Evolutionary conservation across 2,113 vertebrate genomes (phyloP).

Genomic region (Paracanthobrama guichenoti): DNA sequence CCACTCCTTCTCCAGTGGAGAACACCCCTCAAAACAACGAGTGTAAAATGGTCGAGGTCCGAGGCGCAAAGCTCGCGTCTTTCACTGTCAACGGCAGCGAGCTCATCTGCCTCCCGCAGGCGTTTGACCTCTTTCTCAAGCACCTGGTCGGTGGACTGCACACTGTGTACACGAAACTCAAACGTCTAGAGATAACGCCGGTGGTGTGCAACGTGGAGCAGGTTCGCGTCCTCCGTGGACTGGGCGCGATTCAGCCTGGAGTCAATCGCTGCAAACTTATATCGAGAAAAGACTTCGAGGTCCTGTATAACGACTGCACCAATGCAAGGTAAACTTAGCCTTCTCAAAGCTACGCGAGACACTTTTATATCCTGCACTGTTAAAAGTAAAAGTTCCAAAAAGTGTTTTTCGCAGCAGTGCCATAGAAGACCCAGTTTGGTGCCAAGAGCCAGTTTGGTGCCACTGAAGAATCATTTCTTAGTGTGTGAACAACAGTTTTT

Average conservation of each 20-base stretch:
- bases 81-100: conserved; percentile 93
- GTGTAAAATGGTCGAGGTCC: conserved; percentile 96
- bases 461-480: no score
- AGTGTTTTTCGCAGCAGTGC: no score
- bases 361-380: not conserved
- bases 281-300: conserved; percentile 95
- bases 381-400: no score
- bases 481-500: no score
- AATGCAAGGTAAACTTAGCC: conserved; percentile 82
- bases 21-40: conserved; percentile 99
- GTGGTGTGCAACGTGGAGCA: conserved; percentile 98
- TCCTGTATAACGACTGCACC: conserved; percentile 94
- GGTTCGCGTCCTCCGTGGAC: conserved; percentile 91
- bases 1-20: conserved; percentile 95
- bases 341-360: not conserved
- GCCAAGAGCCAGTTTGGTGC: no score
- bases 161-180: conserved; percentile 78
- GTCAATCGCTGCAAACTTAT: conserved; percentile 99
- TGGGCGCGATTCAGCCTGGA: conserved; percentile 95
- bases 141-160: conserved; percentile 29
- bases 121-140: conserved; percentile 30
- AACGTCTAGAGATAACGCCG: conserved; percentile 92
- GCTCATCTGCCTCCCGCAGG: conserved; percentile 81
- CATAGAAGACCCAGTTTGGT: no score
- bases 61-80: conserved; percentile 93